Evolutionary conservation across 2,797 vertebrate genomes (phyloP), one percentile per base, ranked within the genome.

Genomic region (Protonibea diacanthus): DNA sequence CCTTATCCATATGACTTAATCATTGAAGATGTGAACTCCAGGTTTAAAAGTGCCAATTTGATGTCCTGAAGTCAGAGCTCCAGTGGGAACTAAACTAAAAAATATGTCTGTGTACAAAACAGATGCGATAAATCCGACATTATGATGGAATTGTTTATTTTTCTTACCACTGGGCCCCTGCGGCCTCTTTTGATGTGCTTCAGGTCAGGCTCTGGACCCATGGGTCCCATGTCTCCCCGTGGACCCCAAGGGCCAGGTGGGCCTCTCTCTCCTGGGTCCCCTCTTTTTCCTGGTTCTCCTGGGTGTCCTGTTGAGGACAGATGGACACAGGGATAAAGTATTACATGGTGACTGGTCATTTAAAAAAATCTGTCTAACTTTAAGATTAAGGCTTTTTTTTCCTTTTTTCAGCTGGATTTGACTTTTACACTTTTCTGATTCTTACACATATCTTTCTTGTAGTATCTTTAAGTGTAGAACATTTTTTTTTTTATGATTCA

Each of bases 141-240:
- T 25, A 42, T 23, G 14, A 42, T 20, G 15, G 23, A 33, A 21
- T 17, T 8, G n/a, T 21, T 14, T 58, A n/a, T 14, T 64, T 61
- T 18, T 40, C 92, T 93, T 75, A 96, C 95, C 95, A 95, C 91
- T 5, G 96, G 63, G 4, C 96, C 96, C 60, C 96, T 93, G 64
- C 93, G 94, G 38, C 96, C 96, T 78, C 92, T 92, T 80, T 95
- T 96, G 68, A 95, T 86, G 27, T 96, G 93, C 40, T 85, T 91
- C 68, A 95, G 74, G 84, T 96, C 94, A 0, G 95, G 93, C 25
- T 93, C 85, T 11, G 94, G 95, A 21, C 95, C 95, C 82, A 94
- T 92, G 11, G 94, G 95, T n/a, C 96, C 95, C 93, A 96, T 95
- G 87, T 94, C 88, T 25, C 96, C 95, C n/a, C 95, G 88, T 20